Evolutionary conservation across 2,888 invertebrate species (phyloP), one percentile per base, ranked within the genome.

Genomic region (Choreutis nemorana): DNA sequence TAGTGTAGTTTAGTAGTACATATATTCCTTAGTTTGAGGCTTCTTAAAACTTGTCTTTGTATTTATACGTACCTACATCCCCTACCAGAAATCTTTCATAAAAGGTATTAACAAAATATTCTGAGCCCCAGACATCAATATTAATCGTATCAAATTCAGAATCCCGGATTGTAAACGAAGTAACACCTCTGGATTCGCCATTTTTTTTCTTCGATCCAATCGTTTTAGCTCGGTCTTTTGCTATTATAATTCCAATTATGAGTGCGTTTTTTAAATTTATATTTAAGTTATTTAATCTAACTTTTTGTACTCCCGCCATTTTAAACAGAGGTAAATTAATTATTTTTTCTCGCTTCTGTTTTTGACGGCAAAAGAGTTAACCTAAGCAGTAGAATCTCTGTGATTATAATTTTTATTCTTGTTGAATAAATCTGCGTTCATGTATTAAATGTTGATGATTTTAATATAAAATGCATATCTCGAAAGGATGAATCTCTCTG

Each of bases 131-230:
- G 36, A 84, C 86, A 35, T 87, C 87, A 9, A 86, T 86, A 54
- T 91, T 91, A 26, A 90, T 87, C 3, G 87, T 85, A 54, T 89
- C 86, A 1, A 81, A 56, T 10, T 82, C 73, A 0, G 90, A 87
- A 65, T 91, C 92, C 37, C 91, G 80, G 14, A 91, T 39, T 0
- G 90, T 91, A 39, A 90, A 89, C 30, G 84, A 86, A 68, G 88
- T 87, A 1, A 91, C 90, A n/a, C 84, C 87, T 40, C 85, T 81
- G 15, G 68, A 63, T 31, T 81, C 81, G 12, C 70, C 71, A 40
- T 64, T 77, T 54, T 80, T 77, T 50, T 77, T 81, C 44, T 75
- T 81, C 2, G 64, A 63, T 20, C 63, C 61, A 41, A 84, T 62
- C 31, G 60, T 66, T 32, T 81, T 79, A 2, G 86, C 82, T 37